Conservation (phyloP, 2,888 invertebrate genomes). For the Cistogaster globosa region DNA sequence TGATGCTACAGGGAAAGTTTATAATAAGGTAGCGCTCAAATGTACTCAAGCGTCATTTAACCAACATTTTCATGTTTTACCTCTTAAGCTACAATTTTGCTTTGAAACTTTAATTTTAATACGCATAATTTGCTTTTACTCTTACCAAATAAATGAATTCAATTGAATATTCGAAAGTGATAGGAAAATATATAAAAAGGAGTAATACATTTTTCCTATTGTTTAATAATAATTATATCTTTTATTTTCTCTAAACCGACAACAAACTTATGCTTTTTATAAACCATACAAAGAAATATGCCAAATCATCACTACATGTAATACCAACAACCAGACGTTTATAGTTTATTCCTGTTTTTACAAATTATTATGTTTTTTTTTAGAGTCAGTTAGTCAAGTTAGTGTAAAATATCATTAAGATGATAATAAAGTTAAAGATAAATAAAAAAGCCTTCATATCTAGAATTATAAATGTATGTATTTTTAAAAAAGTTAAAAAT, state of each 20-base stretch:
- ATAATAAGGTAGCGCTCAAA: too few relatives aligned
- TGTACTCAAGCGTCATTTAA: too few relatives aligned
- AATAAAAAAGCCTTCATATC: neutral
- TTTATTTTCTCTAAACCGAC: neutral
- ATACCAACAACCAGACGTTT: constrained; percentile 32
- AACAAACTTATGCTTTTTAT: constrained; percentile 58
- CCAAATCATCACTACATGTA: constrained; percentile 63
- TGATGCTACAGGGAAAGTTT: too few relatives aligned
- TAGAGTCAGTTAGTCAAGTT: constrained; percentile 53
- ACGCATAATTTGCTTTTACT: too few relatives aligned
- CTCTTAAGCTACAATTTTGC: too few relatives aligned
- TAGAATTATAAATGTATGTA: neutral
- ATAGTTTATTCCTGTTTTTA: constrained; percentile 33
- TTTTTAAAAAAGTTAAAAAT: constrained; percentile 19
- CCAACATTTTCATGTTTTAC: too few relatives aligned
- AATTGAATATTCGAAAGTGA: too few relatives aligned
- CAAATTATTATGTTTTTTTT: neutral
- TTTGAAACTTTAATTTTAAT: too few relatives aligned
- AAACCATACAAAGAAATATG: constrained; percentile 43
- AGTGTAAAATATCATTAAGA: constrained; percentile 58
- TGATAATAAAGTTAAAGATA: constrained; percentile 59
- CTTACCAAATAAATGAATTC: too few relatives aligned
- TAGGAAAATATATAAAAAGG: neutral
- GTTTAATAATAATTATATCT: constrained; percentile 12
- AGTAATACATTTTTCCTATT: constrained; percentile 29